These are phyloP conservation scores for Gortyna flavago DNA, from an alignment of 2,888 invertebrate genomes.

Conservation along the genomic window DNA sequence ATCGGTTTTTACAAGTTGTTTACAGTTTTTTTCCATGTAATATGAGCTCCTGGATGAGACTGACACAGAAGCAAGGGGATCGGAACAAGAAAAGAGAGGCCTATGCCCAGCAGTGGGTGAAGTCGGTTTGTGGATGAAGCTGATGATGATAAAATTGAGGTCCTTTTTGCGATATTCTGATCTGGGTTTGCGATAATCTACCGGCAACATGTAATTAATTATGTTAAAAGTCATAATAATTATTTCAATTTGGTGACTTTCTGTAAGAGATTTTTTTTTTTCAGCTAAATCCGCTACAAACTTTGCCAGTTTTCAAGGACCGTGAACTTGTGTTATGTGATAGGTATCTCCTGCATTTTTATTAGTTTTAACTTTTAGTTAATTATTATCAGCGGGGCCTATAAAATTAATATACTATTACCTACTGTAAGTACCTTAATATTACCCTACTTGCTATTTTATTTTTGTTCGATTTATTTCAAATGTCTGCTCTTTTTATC, in stretches of 20 bases:
- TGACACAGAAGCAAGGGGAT: not conserved
- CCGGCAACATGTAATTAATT: no score
- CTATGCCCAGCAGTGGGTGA: not conserved
- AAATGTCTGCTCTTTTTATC: not conserved
- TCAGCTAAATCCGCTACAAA: conserved; percentile 91
- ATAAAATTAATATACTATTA: no score
- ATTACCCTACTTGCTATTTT: not conserved
- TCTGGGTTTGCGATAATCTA: not conserved
- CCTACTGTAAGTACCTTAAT: no score
- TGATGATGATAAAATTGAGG: not conserved
- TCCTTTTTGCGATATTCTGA: not conserved
- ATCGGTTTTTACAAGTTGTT: not conserved
- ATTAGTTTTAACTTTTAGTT: not conserved
- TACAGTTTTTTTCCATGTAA: not conserved
- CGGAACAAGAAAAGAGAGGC: not conserved
- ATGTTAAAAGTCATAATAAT: not conserved
- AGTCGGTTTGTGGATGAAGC: not conserved
- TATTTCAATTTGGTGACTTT: not conserved
- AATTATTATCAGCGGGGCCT: not conserved
- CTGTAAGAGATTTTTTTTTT: conserved; percentile 53
- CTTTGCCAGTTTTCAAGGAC: conserved; percentile 92
- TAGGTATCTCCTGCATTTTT: conserved; percentile 83
- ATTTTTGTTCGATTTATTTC: not conserved
- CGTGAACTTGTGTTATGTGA: conserved; percentile 90
- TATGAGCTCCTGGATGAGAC: not conserved